A percentile compares a stretch with the other conserved stretches of the same genome.
Conservation (phyloP, 2,113 vertebrate genomes). For the Octodon degus region DNA sequence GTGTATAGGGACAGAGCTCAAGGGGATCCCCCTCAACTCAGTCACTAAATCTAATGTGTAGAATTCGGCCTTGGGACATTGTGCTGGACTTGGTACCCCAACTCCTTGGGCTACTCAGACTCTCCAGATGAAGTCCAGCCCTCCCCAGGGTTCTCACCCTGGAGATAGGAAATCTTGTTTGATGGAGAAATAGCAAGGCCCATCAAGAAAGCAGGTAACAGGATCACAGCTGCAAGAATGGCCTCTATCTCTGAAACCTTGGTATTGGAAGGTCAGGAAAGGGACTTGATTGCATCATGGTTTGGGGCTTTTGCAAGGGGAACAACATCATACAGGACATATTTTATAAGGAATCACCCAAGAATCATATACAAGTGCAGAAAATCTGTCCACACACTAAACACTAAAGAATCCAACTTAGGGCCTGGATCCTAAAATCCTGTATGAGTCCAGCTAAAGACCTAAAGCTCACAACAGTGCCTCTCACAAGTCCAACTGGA, state of each 20-base stretch:
- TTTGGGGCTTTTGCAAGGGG: too few species aligned
- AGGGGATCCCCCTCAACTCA: constrained; percentile 96
- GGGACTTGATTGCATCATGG: neutral
- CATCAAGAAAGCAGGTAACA: neutral
- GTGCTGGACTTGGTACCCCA: constrained; percentile 44
- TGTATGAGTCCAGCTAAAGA: too few species aligned
- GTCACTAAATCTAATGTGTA: constrained; percentile 96
- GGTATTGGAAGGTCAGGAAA: neutral
- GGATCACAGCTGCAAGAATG: constrained; percentile 33
- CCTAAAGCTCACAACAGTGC: too few species aligned
- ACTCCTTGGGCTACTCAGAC: constrained; percentile 43
- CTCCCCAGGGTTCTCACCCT: constrained; percentile 23
- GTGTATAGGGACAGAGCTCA: constrained; percentile 91
- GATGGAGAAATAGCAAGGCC: constrained; percentile 56
- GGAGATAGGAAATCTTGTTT: constrained; percentile 70
- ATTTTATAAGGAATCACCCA: too few species aligned
- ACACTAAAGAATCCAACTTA: too few species aligned
- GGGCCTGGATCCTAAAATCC: too few species aligned
- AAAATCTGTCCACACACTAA: too few species aligned
- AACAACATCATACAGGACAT: too few species aligned
- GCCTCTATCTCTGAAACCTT: constrained; percentile 36
- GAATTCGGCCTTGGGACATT: constrained; percentile 65
- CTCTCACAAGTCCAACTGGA: too few species aligned
- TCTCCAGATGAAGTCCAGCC: constrained; percentile 59
- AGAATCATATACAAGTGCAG: too few species aligned